Conservation (phyloP, 2,797 vertebrate species). For the Enteromius viviparus region DNA sequence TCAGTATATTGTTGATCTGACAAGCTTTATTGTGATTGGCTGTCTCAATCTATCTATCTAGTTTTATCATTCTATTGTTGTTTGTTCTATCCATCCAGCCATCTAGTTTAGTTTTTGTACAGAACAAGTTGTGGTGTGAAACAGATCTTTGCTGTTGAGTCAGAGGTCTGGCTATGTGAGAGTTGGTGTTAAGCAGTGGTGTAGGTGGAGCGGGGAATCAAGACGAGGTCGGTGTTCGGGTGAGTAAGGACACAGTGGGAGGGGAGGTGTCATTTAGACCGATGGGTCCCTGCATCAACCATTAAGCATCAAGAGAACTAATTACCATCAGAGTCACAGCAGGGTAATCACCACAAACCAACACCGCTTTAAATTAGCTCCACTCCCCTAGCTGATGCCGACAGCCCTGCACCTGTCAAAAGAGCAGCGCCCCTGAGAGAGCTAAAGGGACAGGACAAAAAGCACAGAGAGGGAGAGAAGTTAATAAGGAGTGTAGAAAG, state of each 20-base stretch:
- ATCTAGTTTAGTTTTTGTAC: not conserved
- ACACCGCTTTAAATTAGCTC: conserved; percentile 69
- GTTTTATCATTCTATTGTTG: not conserved
- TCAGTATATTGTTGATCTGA: not conserved
- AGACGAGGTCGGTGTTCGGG: conserved; percentile 4
- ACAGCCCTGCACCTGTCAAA: conserved; percentile 60
- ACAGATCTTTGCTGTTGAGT: not conserved
- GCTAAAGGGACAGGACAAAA: not conserved
- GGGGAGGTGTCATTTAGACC: conserved; percentile 55
- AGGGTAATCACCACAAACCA: conserved; percentile 71
- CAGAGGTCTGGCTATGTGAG: not conserved
- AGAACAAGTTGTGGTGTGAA: not conserved
- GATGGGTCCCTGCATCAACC: conserved; percentile 63
- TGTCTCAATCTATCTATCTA: not conserved
- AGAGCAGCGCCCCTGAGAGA: conserved; percentile 34
- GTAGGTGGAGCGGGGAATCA: not conserved
- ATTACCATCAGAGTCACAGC: conserved; percentile 74
- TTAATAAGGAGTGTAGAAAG: conserved; percentile 26
- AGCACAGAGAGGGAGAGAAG: conserved; percentile 33
- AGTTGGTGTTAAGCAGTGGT: not conserved
- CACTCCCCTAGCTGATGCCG: conserved; percentile 44
- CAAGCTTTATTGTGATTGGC: not conserved
- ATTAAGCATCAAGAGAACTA: conserved; percentile 70
- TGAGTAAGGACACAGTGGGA: conserved; percentile 15
- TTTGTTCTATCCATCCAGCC: not conserved